Percentiles rank a stretch among this genome's conserved stretches.
Conservation (phyloP, 2,113 vertebrate genomes). For the Engystomops pustulosus region DNA sequence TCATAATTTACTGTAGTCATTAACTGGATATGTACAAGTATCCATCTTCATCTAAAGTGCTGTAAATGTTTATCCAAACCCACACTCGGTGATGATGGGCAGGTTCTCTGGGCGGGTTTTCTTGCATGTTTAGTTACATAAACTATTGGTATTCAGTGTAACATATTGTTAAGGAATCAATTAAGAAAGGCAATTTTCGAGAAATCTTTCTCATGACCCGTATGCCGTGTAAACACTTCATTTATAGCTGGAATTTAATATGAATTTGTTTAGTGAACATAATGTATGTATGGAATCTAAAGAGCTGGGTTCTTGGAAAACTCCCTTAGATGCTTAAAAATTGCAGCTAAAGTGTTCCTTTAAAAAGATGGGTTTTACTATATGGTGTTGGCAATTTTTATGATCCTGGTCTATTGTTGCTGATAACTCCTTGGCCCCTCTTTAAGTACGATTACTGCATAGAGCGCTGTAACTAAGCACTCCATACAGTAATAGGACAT, state of each 20-base stretch:
- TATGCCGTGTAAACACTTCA: constrained; percentile 26
- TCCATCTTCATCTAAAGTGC: background rate
- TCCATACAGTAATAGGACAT: too few species aligned
- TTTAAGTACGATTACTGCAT: too few species aligned
- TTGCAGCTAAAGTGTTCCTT: background rate
- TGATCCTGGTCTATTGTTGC: too few species aligned
- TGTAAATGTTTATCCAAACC: too few species aligned
- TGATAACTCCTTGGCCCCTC: too few species aligned
- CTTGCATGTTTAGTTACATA: constrained; percentile 17
- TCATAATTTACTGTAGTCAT: background rate
- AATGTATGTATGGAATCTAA: constrained; percentile 1
- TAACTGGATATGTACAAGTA: background rate
- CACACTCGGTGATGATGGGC: too few species aligned
- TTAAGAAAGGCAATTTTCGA: constrained; percentile 24
- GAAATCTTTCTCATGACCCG: constrained; percentile 1
- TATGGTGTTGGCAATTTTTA: too few species aligned
- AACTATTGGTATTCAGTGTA: background rate
- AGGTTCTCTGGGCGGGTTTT: background rate
- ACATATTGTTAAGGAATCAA: constrained; percentile 27
- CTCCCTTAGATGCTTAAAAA: background rate
- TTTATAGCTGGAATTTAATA: constrained; percentile 8
- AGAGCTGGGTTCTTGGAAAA: constrained; percentile 19
- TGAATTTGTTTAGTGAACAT: constrained; percentile 4
- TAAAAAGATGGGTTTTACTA: background rate
- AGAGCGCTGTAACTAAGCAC: too few species aligned